Conservation (phyloP, 2,888 invertebrate species). For the Sesia apiformis region DNA sequence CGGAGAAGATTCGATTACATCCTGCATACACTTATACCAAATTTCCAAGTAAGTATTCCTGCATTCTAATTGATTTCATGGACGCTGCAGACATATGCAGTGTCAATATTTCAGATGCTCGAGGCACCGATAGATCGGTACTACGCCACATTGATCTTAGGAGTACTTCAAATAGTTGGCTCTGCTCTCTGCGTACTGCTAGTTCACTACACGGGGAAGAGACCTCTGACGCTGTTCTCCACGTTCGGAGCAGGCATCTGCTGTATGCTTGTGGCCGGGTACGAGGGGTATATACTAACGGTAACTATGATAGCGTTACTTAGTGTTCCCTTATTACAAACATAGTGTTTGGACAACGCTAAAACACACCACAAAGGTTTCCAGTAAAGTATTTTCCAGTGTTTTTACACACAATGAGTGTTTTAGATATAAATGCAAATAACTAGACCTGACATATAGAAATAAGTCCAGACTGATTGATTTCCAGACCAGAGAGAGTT, state of each 20-base stretch:
- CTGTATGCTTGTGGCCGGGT: conserved; percentile 76
- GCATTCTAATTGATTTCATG: not conserved
- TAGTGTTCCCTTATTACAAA: too few relatives aligned
- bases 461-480: too few relatives aligned
- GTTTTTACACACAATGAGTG: too few relatives aligned
- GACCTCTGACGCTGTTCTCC: conserved; percentile 79
- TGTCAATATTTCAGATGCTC: conserved; percentile 81
- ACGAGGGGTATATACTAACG: conserved; percentile 52
- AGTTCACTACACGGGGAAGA: conserved; percentile 83
- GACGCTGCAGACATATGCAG: conserved; percentile 78
- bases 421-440: too few relatives aligned
- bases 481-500: too few relatives aligned
- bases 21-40: too few relatives aligned
- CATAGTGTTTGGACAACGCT: too few relatives aligned
- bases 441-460: too few relatives aligned
- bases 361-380: too few relatives aligned
- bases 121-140: conserved; percentile 85
- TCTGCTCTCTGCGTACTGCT: conserved; percentile 77
- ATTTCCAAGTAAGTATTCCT: too few relatives aligned
- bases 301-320: conserved; percentile 13
- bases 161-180: conserved; percentile 80
- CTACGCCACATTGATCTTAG: conserved; percentile 82
- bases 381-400: too few relatives aligned
- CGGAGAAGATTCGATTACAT: too few relatives aligned
- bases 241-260: conserved; percentile 79